phyloP scores from a whole-genome alignment of 2,888 invertebrate genomes.

The Drosophila paracracens region DNA sequence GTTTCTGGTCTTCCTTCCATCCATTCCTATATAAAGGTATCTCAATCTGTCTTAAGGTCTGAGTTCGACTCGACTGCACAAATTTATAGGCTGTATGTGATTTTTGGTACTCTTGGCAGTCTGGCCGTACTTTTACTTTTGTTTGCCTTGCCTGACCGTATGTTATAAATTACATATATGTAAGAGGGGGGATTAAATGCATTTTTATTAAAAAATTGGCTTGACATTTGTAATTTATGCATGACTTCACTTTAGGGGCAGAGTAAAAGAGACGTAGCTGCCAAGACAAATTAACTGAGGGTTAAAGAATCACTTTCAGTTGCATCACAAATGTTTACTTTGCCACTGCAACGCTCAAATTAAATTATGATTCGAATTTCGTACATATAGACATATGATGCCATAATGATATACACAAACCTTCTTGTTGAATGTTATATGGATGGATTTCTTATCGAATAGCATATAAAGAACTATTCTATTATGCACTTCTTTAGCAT shows the following conservation, averaged over 20 bases:
- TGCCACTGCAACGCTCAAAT: neutral
- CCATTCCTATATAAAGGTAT: constrained; percentile 66
- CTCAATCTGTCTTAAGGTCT: constrained; percentile 69
- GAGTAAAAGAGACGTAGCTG: constrained; percentile 10
- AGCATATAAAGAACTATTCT: neutral
- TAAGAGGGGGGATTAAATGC: constrained; percentile 53
- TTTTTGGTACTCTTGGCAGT: constrained; percentile 19
- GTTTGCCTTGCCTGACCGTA: constrained; percentile 35
- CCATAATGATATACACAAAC: too few relatives aligned
- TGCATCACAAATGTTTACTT: constrained; percentile 5
- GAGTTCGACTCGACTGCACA: constrained; percentile 38
- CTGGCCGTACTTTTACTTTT: constrained; percentile 59
- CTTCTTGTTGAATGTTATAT: too few relatives aligned
- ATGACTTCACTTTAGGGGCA: constrained; percentile 21
- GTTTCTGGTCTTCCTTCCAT: constrained; percentile 30
- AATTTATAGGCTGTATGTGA: constrained; percentile 53
- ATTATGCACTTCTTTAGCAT: neutral
- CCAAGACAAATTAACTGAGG: constrained; percentile 30
- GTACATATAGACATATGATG: neutral
- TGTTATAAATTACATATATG: constrained; percentile 57
- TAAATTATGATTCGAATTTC: neutral
- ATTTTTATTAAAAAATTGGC: constrained; percentile 66
- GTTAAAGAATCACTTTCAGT: constrained; percentile 29
- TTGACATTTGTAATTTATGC: constrained; percentile 63
- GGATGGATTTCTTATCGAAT: neutral